These are phyloP conservation scores for Oreonectes daqikongensis DNA, from an alignment of 2,797 vertebrate species.

Conservation along the genomic window DNA sequence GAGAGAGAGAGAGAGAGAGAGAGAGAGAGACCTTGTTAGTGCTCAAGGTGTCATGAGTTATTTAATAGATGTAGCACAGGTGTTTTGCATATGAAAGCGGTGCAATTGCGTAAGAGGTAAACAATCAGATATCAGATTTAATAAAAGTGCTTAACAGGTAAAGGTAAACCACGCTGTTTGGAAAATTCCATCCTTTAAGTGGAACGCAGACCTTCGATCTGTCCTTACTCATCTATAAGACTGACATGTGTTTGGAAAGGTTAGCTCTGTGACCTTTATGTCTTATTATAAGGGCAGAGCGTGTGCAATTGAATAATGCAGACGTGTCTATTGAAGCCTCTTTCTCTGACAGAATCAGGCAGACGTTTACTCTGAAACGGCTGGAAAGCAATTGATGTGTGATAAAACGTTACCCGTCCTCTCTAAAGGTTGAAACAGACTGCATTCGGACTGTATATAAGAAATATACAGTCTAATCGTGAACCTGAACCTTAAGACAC, in stretches of 20 bases:
- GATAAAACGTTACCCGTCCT: constrained; percentile 29
- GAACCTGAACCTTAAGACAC: background rate
- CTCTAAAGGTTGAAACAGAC: constrained; percentile 7
- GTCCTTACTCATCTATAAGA: constrained; percentile 38
- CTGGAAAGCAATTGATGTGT: constrained; percentile 40
- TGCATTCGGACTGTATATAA: background rate
- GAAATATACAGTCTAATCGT: too few species aligned
- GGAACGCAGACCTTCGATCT: constrained; percentile 25
- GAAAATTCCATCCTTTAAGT: constrained; percentile 46
- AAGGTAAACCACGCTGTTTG: constrained; percentile 52
- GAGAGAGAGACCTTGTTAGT: constrained; percentile 43
- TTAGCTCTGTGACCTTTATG: constrained; percentile 37
- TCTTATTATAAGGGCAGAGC: constrained; percentile 10
- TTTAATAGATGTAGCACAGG: constrained; percentile 60
- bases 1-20: constrained; percentile 35
- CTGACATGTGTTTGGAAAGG: constrained; percentile 47
- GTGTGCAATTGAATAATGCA: constrained; percentile 14
- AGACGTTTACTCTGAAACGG: constrained; percentile 9
- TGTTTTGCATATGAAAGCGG: constrained; percentile 59
- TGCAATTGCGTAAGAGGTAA: constrained; percentile 67
- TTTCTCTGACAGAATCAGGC: constrained; percentile 11
- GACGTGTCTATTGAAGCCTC: constrained; percentile 13
- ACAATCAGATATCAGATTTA: constrained; percentile 64
- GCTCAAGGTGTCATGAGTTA: constrained; percentile 64
- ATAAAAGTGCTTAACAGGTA: constrained; percentile 48